phyloP scores from a whole-genome alignment of 2,888 invertebrate genomes.

The Ganaspis brasiliensis region DNA sequence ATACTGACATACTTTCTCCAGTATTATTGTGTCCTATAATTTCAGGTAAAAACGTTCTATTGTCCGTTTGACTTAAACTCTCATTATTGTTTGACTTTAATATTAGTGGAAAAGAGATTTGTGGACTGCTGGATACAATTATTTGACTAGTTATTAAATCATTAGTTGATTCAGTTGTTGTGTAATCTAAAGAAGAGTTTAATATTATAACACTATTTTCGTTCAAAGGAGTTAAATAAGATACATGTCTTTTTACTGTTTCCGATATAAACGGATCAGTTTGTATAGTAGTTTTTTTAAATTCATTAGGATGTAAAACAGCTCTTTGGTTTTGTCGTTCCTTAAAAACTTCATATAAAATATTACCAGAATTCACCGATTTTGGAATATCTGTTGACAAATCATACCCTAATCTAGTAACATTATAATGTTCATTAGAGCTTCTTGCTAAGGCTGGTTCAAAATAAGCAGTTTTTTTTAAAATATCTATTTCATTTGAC shows the following conservation, averaged over 20 bases:
- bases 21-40: too few species aligned
- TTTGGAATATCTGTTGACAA: constrained; percentile 46
- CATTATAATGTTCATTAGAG: neutral
- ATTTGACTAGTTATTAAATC: too few species aligned
- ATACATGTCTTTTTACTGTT: constrained; percentile 60
- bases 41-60: too few species aligned
- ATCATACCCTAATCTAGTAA: neutral
- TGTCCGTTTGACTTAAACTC: too few species aligned
- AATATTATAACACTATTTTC: too few species aligned
- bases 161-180: too few species aligned
- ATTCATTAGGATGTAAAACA: constrained; percentile 26
- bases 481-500: neutral
- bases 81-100: too few species aligned
- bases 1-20: too few species aligned
- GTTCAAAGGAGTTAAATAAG: constrained; percentile 52
- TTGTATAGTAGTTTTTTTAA: constrained; percentile 45
- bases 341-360: constrained; percentile 70
- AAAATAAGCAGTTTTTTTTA: neutral
- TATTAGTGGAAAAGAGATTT: too few species aligned
- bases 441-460: neutral
- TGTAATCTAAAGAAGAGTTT: too few species aligned
- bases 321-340: constrained; percentile 65
- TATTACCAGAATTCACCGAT: constrained; percentile 65
- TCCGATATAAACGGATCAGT: constrained; percentile 59
- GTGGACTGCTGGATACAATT: too few species aligned